Percentiles rank a stretch among this genome's conserved stretches.
These are phyloP conservation scores for Cancer borealis DNA, from an alignment of 2,888 invertebrate genomes.

Conservation along the genomic window DNA sequence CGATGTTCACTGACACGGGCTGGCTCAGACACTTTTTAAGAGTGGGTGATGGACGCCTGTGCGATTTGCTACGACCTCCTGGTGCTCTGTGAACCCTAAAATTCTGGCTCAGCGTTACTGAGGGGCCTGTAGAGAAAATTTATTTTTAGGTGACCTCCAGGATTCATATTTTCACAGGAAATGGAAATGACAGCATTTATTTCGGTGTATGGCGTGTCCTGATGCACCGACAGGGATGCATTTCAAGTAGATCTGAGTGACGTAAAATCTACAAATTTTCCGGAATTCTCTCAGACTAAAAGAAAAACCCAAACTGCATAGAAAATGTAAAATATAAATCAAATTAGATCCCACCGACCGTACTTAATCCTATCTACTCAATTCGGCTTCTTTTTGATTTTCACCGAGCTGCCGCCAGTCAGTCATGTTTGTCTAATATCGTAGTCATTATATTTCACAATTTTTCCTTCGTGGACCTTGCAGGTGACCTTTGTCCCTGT, in stretches of 20 bases:
- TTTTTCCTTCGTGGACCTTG: background rate
- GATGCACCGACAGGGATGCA: background rate
- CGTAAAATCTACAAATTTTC: background rate
- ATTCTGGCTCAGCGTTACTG: slow-evolving; percentile 25
- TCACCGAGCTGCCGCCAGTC: background rate
- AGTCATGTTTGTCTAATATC: background rate
- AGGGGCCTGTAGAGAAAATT: background rate
- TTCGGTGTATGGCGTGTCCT: background rate
- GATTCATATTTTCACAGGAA: background rate
- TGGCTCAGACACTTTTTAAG: slow-evolving; percentile 15
- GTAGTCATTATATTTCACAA: background rate
- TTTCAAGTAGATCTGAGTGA: background rate
- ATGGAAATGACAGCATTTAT: background rate
- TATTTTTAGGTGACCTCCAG: slow-evolving; percentile 2
- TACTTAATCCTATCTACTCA: background rate
- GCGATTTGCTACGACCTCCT: background rate
- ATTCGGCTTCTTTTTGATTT: slow-evolving; percentile 9
- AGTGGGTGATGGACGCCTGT: slow-evolving; percentile 17
- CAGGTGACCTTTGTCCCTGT: background rate
- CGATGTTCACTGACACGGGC: background rate
- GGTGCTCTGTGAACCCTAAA: background rate
- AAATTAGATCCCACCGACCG: background rate
- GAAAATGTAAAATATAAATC: background rate
- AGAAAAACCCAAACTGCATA: background rate
- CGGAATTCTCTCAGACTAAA: background rate